Conservation (phyloP, 37 sponge, comb jelly and placozoan genomes). For the Ephydatia muelleri region DNA sequence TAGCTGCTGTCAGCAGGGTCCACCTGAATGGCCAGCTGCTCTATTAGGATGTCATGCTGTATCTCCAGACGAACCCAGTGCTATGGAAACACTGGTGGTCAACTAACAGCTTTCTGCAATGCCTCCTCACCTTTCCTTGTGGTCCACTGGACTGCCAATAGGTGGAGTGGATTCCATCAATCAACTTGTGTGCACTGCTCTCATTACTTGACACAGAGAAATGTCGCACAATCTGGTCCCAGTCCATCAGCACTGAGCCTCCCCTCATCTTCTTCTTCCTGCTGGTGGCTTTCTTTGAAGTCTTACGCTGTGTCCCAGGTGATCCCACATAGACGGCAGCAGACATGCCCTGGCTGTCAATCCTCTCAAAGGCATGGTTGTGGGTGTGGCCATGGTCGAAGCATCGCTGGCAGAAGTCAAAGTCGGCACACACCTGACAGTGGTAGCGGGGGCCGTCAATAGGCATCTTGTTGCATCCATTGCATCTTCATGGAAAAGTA, state of each 20-base stretch:
- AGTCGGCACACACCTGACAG: conserved; percentile 87
- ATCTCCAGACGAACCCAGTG: conserved; percentile 95
- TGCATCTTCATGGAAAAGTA: conserved; percentile 54
- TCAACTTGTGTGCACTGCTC: conserved; percentile 53
- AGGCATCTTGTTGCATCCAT: conserved; percentile 67
- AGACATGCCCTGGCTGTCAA: conserved; percentile 77
- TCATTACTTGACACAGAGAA: conserved; percentile 78
- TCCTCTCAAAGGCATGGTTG: conserved; percentile 85
- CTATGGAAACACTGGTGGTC: conserved; percentile 30
- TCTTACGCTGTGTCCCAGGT: conserved; percentile 37
- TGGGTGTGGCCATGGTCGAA: conserved; percentile 79
- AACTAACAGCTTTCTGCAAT: neutral
- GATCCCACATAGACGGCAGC: conserved; percentile 69
- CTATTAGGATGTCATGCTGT: conserved; percentile 81
- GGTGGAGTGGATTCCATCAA: conserved; percentile 70
- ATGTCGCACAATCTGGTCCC: conserved; percentile 80
- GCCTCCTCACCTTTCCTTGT: conserved; percentile 74
- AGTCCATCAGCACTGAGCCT: conserved; percentile 83
- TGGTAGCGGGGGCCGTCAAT: conserved; percentile 87
- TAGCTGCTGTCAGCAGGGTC: conserved; percentile 86
- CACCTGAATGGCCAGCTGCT: conserved; percentile 85
- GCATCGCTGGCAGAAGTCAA: conserved; percentile 89
- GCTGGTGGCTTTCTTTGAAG: neutral
- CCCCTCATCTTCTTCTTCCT: conserved; percentile 79
- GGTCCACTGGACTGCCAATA: conserved; percentile 93